These are phyloP conservation scores for Onthophagus taurus DNA, from an alignment of 1,140 invertebrate genomes.

Conservation along the genomic window DNA sequence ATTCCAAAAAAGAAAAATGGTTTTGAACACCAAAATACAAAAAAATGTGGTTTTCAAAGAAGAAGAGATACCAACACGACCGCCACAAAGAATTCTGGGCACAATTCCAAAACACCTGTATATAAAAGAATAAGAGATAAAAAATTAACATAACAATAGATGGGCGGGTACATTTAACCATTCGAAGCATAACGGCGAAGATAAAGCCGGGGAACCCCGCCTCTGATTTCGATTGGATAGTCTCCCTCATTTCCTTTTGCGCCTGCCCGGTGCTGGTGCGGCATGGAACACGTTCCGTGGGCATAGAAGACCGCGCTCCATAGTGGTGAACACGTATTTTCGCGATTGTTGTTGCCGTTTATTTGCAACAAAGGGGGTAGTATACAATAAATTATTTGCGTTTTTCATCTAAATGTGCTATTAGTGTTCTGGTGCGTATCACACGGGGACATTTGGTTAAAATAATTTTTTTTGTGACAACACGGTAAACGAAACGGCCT, in stretches of 20 bases:
- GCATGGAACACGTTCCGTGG: slow-evolving; percentile 20
- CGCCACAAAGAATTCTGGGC: too few relatives aligned
- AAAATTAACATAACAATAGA: slow-evolving; percentile 38
- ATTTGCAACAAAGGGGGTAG: slow-evolving; percentile 15
- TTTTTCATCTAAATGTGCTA: slow-evolving; percentile 3
- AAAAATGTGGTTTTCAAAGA: slow-evolving; percentile 12
- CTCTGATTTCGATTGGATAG: slow-evolving; percentile 28
- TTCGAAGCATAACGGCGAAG: slow-evolving; percentile 33
- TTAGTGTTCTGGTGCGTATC: slow-evolving; percentile 7
- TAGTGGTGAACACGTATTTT: slow-evolving; percentile 29
- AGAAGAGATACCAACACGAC: too few relatives aligned
- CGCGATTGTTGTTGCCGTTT: slow-evolving; percentile 23
- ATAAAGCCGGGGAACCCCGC: slow-evolving; percentile 31
- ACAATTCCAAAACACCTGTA: slow-evolving; percentile 39
- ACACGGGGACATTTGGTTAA: slow-evolving; percentile 2
- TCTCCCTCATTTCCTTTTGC: too few relatives aligned
- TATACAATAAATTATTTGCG: slow-evolving; percentile 9
- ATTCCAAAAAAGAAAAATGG: too few relatives aligned
- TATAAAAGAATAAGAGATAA: slow-evolving; percentile 37
- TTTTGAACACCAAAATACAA: not conserved
- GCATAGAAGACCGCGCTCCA: slow-evolving; percentile 32
- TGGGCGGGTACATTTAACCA: slow-evolving; percentile 30
- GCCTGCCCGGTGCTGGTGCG: slow-evolving; percentile 26
- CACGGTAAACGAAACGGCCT: slow-evolving; percentile 24
- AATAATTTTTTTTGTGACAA: slow-evolving; percentile 12